Base-by-base conservation (phyloP, 2,797 vertebrate species). In the Tadarida brasiliensis region DNA sequence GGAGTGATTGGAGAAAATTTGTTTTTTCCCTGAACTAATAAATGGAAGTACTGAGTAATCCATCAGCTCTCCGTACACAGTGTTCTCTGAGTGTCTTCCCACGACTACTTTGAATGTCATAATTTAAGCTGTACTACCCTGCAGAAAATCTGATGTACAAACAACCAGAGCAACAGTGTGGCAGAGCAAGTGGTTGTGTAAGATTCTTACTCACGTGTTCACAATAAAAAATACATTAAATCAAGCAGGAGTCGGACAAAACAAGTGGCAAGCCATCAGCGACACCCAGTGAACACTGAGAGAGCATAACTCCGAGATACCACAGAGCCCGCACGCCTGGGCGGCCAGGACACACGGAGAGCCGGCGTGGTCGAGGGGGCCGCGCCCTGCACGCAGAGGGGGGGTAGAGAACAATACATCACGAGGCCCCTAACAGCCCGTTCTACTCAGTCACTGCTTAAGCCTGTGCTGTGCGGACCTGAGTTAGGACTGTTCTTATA, bases 191-290 rank as follows among this genome's bases (percentile, higher is more conserved):
- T 63, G 47, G 87, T 93, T 95, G 84, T 70, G 26, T 63, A 86
- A 95, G 74, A 77, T 77, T 88, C 39, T 91, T 89, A 74, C 39
- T 95, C 80, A 77, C 86, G 47, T 65, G 67, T 89, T 94, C 73
- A 59, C 47, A 89, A 73, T 81, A 94, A 71, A 28, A 73, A 70
- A 73, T 67, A 95, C 92, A 91, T 85, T 87, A 90, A 35, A 94
- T 74, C 63, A 88, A 84, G 65, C 28, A 65, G 90, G 91, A 97
- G 61, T 94, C 90, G 94, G 59, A 95, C 67, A 96, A 92, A 94
- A 94, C 24, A 71, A 87, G 77, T 56, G 28, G 81, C 33, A 91
- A 95, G 47, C 54, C 70, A 90, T 68, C 61, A 74, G 10, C 87
- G 70, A 95, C 85, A 74, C 71, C 24, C 68, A 88, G 35, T 44